phyloP scores from a whole-genome alignment of 2,888 invertebrate genomes.

The Oeneis ivallda region DNA sequence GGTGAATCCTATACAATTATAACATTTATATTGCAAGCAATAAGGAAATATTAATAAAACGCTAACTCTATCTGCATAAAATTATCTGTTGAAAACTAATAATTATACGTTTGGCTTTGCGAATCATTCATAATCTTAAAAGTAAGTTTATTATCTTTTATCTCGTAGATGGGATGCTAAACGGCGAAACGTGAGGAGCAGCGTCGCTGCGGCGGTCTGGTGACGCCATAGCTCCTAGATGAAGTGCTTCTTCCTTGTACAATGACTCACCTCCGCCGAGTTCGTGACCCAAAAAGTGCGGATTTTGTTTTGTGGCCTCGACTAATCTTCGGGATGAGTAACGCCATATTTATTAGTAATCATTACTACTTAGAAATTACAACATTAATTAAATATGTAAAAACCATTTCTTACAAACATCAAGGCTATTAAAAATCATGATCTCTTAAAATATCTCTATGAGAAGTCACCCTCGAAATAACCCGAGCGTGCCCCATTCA shows the following conservation, averaged over 20 bases:
- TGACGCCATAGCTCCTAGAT: conserved; percentile 74
- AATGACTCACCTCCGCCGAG: conserved; percentile 65
- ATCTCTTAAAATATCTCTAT: too few relatives aligned
- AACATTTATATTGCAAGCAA: neutral
- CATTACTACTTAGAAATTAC: conserved; percentile 43
- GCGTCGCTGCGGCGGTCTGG: conserved; percentile 42
- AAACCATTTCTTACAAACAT: conserved; percentile 31
- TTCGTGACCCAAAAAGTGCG: conserved; percentile 71
- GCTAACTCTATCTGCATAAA: neutral
- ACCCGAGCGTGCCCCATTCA: too few relatives aligned
- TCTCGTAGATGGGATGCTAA: conserved; percentile 28
- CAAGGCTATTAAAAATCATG: conserved; percentile 9
- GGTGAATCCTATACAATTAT: too few relatives aligned
- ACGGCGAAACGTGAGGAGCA: conserved; percentile 38
- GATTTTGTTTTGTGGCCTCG: conserved; percentile 66
- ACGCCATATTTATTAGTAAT: conserved; percentile 42
- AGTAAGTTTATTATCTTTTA: conserved; percentile 24
- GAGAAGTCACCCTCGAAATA: too few relatives aligned
- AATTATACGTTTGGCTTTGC: conserved; percentile 3
- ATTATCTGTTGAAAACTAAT: neutral
- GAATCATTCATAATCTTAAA: conserved; percentile 18
- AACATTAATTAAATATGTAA: conserved; percentile 39
- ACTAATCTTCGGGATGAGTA: conserved; percentile 59
- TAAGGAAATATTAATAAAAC: neutral
- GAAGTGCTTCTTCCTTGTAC: conserved; percentile 60